Evolutionary conservation across 2,113 vertebrate species (phyloP).

Genomic region (Varanus salvator): DNA sequence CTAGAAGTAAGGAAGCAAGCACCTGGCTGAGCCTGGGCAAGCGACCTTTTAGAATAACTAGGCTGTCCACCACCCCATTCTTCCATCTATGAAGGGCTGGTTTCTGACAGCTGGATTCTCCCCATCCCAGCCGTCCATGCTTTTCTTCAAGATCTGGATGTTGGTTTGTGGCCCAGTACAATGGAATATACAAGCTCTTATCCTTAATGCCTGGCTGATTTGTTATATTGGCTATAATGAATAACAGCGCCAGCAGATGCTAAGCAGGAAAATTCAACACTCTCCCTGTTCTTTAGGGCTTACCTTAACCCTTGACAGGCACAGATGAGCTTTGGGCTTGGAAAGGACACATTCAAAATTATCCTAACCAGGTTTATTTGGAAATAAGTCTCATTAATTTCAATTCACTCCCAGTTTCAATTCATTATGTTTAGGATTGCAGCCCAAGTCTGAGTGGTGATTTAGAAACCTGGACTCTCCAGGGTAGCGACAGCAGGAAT

Average conservation of each 20-base stretch:
- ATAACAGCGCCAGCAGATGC: not conserved
- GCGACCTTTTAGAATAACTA: not conserved
- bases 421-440: slow-evolving; percentile 27
- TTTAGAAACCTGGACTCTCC: not conserved
- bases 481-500: not conserved
- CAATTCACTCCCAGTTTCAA: slow-evolving; percentile 7
- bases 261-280: not conserved
- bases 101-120: not conserved
- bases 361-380: slow-evolving; percentile 1
- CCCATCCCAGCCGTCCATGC: not conserved
- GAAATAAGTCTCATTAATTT: slow-evolving; percentile 8
- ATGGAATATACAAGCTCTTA: not conserved
- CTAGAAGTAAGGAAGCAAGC: not conserved
- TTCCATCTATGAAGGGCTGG: not conserved
- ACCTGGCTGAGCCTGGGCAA: not conserved
- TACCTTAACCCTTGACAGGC: not conserved
- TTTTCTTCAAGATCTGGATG: not conserved
- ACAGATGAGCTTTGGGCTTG: not conserved
- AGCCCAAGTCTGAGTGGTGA: slow-evolving; percentile 11
- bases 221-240: not conserved
- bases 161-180: not conserved
- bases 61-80: not conserved
- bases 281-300: not conserved
- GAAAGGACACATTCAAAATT: slow-evolving; percentile 1
- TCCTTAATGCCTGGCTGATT: not conserved